phyloP scores from a whole-genome alignment of 2,113 vertebrate genomes.

The Neotoma lepida region DNA sequence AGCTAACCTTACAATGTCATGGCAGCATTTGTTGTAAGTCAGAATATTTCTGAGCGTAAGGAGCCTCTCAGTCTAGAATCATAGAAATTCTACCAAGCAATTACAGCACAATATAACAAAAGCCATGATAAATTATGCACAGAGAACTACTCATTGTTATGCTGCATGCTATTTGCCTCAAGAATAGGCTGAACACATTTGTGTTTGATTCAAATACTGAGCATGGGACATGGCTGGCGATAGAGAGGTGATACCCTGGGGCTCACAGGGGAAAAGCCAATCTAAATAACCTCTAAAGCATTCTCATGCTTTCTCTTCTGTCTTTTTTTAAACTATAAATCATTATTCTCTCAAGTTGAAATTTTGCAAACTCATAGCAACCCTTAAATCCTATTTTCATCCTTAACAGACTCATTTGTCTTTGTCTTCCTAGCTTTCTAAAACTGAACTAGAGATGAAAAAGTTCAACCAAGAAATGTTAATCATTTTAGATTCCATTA shows the following conservation, averaged over 20 bases:
- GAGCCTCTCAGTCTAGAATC: background rate
- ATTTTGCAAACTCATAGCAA: background rate
- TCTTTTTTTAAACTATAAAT: background rate
- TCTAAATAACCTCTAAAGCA: background rate
- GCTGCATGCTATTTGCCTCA: background rate
- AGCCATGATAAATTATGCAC: background rate
- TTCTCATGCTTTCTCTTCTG: background rate
- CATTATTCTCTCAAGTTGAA: background rate
- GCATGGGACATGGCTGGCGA: too few species aligned
- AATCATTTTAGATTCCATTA: background rate
- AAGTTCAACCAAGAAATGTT: background rate
- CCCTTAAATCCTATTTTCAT: background rate
- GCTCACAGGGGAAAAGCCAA: background rate
- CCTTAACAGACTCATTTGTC: background rate
- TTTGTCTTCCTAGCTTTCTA: background rate
- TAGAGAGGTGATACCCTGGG: too few species aligned
- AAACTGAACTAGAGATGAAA: background rate
- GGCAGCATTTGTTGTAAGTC: background rate
- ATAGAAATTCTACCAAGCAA: background rate
- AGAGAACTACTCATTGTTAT: background rate
- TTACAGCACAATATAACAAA: background rate
- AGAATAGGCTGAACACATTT: background rate
- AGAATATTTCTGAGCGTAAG: background rate
- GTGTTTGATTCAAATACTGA: background rate
- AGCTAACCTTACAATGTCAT: background rate